Evolutionary conservation across 1,140 invertebrate genomes (phyloP).

Genomic region (Matsumurasca onukii): DNA sequence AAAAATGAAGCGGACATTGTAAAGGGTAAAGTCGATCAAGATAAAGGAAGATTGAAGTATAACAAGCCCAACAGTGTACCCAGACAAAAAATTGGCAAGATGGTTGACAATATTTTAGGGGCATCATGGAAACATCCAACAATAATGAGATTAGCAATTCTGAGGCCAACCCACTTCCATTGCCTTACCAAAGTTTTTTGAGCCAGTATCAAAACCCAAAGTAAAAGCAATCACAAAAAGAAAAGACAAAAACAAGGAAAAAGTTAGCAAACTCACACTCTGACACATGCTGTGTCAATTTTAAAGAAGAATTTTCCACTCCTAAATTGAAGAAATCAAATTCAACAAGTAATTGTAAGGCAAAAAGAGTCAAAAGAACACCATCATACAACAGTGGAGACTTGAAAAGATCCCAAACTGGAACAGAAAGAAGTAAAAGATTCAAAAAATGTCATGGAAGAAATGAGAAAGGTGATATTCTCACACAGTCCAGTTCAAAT

Average conservation of each 20-base stretch:
- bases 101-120: slow-evolving; percentile 1
- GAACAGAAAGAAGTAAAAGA: slow-evolving; percentile 7
- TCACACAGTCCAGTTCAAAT: not conserved
- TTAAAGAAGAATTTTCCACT: not conserved
- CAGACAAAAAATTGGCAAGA: not conserved
- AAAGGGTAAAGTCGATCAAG: not conserved
- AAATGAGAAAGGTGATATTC: slow-evolving; percentile 1
- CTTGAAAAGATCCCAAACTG: not conserved
- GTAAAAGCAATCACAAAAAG: not conserved
- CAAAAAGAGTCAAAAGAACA: not conserved
- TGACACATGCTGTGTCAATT: slow-evolving; percentile 2
- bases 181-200: slow-evolving; percentile 15
- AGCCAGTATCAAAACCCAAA: not conserved
- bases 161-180: not conserved
- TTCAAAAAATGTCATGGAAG: not conserved
- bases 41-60: not conserved
- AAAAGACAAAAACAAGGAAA: not conserved
- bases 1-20: not conserved
- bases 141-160: not conserved
- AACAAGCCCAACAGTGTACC: not conserved
- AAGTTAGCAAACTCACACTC: not conserved
- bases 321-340: slow-evolving; percentile 1
- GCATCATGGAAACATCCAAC: not conserved
- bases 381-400: not conserved
- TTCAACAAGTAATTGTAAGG: not conserved